phyloP scores from a whole-genome alignment of 2,888 invertebrate species.

The Drosophila bunnanda region DNA sequence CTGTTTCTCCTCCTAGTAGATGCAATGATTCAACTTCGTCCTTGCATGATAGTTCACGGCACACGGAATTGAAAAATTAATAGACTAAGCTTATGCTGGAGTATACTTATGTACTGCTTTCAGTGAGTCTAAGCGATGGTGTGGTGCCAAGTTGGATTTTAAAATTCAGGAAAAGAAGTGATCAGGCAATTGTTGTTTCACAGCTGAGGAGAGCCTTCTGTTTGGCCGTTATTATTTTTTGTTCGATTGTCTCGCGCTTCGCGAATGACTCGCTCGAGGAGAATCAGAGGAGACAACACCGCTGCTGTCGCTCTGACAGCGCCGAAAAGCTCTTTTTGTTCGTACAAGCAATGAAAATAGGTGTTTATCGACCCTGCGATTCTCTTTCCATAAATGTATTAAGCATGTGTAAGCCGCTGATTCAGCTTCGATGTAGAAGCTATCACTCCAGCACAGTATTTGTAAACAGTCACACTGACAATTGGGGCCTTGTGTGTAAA shows the following conservation, averaged over 20 bases:
- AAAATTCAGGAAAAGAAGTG: not conserved
- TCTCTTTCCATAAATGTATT: not conserved
- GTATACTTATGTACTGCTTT: constrained; percentile 1
- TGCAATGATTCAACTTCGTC: constrained; percentile 20
- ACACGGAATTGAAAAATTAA: not conserved
- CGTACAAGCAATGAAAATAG: not conserved
- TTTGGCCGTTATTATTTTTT: constrained; percentile 34
- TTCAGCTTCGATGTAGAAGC: constrained; percentile 3
- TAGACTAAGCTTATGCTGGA: not conserved
- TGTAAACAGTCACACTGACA: not conserved
- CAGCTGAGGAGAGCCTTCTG: constrained; percentile 6
- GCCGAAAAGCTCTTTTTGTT: constrained; percentile 53
- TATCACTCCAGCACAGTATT: not conserved
- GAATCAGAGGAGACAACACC: constrained; percentile 52
- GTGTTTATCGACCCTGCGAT: not conserved
- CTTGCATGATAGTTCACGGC: constrained; percentile 12
- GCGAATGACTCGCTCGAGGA: constrained; percentile 44
- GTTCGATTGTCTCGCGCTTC: constrained; percentile 35
- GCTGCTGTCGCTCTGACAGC: constrained; percentile 19
- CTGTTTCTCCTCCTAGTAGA: not conserved
- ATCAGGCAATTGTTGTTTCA: constrained; percentile 2
- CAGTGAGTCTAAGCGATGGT: not conserved
- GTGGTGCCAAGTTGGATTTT: too few species aligned
- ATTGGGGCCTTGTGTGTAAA: not conserved
- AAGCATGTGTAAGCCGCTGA: constrained; percentile 15